Base-by-base conservation (phyloP, 2,797 vertebrate genomes). In the Xyrichtys novacula region DNA sequence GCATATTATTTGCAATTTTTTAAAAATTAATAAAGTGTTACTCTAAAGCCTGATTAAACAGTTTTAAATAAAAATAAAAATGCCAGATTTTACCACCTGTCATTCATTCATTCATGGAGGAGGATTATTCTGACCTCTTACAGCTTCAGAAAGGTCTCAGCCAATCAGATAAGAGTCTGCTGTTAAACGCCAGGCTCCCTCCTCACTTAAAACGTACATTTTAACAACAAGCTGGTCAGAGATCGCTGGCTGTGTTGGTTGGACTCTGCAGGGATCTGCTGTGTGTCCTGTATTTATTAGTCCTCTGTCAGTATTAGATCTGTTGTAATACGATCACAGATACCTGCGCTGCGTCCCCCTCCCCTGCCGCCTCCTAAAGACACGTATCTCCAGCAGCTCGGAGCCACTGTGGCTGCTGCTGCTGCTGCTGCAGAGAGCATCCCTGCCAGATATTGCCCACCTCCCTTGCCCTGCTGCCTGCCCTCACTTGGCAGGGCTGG, bases 371-470 rank as follows among this genome's bases (percentile, higher is more conserved):
- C 67, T 75, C 56, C 68, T 20, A 52, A 56, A 63, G 73, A 58
- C 54, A 40, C 26, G n/a, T 54, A 46, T 48, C 65, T 64, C 70
- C 48, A 54, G 74, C 70, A 75, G 71, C 71, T 72, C 57, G 49
- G 60, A 62, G 60, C 70, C 26, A 65, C 49, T 46, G 66, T 54
- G 61, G 68, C 61, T 50, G 54, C 58, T 60, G 74, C 49, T 46
- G 66, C 50, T 61, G 68, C 61, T 50, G 54, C 58, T 60, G 74
- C 53, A 57, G 43, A 29, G 38, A 69, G 57, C 44, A 80, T 71
- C 44, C 44, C 71, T 81, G 76, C 65, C 79, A 82, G 85, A 74
- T 84, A 62, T 75, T 81, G 71, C 74, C 83, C 81, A 83, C 80
- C 79, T 71, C 74, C 23, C 25, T 74, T 77, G 68, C 78, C 80